Evolutionary conservation across 2,797 vertebrate genomes (phyloP).

Genomic region (Buphagus erythrorhynchus): DNA sequence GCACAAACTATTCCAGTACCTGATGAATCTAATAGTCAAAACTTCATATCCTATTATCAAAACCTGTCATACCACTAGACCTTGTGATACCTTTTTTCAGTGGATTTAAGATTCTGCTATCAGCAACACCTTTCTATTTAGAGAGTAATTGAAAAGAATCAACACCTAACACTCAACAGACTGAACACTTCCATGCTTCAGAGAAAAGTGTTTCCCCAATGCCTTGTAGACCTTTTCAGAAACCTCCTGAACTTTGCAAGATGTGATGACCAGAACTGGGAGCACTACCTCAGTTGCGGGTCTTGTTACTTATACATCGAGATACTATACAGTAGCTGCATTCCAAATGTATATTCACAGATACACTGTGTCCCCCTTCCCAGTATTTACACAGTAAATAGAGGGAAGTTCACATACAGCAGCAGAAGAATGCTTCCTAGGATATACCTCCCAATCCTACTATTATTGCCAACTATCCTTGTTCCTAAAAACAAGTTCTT

Average conservation of each 20-base stretch:
- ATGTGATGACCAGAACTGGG: not conserved
- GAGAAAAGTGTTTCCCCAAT: not conserved
- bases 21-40: not conserved
- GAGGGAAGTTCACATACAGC: not conserved
- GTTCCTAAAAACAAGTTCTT: not conserved
- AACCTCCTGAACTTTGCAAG: not conserved
- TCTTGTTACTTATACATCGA: not conserved
- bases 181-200: not conserved
- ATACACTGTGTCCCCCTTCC: not conserved
- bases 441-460: not conserved
- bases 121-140: not conserved
- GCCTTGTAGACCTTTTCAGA: not conserved
- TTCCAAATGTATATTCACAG: not conserved
- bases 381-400: not conserved
- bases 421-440: not conserved
- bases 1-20: not conserved
- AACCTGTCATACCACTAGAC: not conserved
- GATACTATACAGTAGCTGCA: not conserved
- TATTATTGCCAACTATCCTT: not conserved
- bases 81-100: not conserved
- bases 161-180: not conserved
- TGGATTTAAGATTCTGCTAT: not conserved
- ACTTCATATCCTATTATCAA: not conserved
- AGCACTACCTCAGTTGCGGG: not conserved
- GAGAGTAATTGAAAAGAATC: not conserved